Percentiles rank a stretch among this genome's conserved stretches.
Evolutionary conservation across 2,113 vertebrate genomes (phyloP).

Genomic region (Oenanthe oenanthe): DNA sequence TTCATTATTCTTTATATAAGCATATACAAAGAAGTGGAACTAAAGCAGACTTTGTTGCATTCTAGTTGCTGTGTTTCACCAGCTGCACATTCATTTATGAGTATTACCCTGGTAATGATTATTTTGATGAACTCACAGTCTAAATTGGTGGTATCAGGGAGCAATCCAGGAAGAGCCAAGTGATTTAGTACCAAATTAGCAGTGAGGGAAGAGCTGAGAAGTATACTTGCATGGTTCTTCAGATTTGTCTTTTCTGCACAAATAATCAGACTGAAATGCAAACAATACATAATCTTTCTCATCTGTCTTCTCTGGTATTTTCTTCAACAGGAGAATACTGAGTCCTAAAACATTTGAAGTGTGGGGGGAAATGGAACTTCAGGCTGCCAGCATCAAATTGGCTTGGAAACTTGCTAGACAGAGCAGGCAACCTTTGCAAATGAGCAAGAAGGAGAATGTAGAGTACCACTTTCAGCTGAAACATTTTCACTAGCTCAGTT

Average conservation of each 20-base stretch:
- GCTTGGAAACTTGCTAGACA: not conserved
- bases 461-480: not conserved
- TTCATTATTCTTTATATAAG: slow-evolving; percentile 12
- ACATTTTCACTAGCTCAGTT: not conserved
- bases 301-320: not conserved
- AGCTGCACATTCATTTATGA: not conserved
- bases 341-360: not conserved
- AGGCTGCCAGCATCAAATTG: not conserved
- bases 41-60: not conserved
- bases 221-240: not conserved
- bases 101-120: slow-evolving; percentile 10
- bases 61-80: not conserved
- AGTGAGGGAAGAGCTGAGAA: not conserved
- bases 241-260: not conserved
- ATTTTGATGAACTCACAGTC: slow-evolving; percentile 35
- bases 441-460: not conserved
- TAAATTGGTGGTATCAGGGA: slow-evolving; percentile 28
- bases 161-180: not conserved
- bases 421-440: not conserved
- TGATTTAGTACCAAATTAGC: not conserved
- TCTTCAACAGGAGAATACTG: not conserved
- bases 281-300: not conserved
- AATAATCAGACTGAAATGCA: not conserved
- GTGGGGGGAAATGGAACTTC: not conserved
- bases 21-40: not conserved